Evolutionary conservation across 2,797 vertebrate species (phyloP), one percentile per base, ranked within the genome.

Genomic region (Enteromius unitaeniatus): DNA sequence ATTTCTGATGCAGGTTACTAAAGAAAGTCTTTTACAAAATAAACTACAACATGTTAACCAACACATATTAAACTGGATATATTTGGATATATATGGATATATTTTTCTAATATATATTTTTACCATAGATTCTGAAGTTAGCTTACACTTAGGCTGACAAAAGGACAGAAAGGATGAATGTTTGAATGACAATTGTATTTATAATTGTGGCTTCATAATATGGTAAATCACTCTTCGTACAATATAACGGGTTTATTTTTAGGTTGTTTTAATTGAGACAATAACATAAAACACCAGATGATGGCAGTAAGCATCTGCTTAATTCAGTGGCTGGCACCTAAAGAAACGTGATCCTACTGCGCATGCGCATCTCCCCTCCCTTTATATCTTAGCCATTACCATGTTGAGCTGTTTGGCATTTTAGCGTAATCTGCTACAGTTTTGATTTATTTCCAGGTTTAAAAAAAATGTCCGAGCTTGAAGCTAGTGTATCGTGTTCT

Each of bases 391-490:
- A 70, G 75, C 31, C 23, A 34, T 72, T 34, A 58, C 15, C 31
- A 79, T 76, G 77, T 58, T 21, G 37, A 23, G 10, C 8, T 31
- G 47, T 21, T 6, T 65, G 19, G 15, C 21, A 34, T 80, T 78
- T 28, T 55, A 80, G 77, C 23, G 0, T 13, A 45, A 79, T n/a
- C 42, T 78, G n/a, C 55, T 73, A 42, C 9, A 73, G 19, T 70
- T 84, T 70, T 37, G 28, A 45, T 85, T 49, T 73, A 47, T 70
- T 17, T 69, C 17, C 15, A 62, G 81, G 10, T 75, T 70, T 79
- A 53, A 76, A 40, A 80, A 23, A 64, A 69, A 88, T 89, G 88
- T 89, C 69, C 89, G 93, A 93, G 84, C 95, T 94, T 92, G 93
- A 91, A 83, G 88, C 87, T 79, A 85, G 47, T 70, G 88, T 84